phyloP scores from a whole-genome alignment of 2,888 invertebrate genomes.

The Apodemia zela region DNA sequence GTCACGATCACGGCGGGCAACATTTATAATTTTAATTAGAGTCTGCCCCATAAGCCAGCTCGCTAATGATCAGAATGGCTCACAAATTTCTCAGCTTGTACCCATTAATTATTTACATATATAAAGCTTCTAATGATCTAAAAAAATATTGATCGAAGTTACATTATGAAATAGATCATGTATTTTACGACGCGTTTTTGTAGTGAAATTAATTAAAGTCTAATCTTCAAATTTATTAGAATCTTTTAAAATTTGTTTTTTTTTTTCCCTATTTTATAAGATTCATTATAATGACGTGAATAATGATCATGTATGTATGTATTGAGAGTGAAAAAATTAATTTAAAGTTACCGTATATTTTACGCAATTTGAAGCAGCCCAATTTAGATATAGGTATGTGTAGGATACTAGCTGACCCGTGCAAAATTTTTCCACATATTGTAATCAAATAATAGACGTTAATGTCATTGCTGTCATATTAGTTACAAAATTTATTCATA shows the following conservation, averaged over 20 bases:
- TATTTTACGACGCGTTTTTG: constrained; percentile 2
- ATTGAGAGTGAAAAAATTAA: too few species aligned
- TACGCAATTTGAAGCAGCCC: too few species aligned
- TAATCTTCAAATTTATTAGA: constrained; percentile 4
- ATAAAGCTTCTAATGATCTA: constrained; percentile 37
- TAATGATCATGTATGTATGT: background rate
- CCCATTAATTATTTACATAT: constrained; percentile 61
- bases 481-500: too few species aligned
- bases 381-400: background rate
- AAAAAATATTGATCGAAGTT: constrained; percentile 8
- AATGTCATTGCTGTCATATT: too few species aligned
- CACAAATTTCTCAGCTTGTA: constrained; percentile 40
- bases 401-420: too few species aligned
- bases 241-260: background rate
- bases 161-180: constrained; percentile 16
- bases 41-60: constrained; percentile 10
- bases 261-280: background rate
- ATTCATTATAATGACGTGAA: background rate
- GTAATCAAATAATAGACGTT: too few species aligned
- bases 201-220: background rate
- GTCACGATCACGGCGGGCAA: constrained; percentile 11
- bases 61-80: constrained; percentile 18
- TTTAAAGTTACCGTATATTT: too few species aligned
- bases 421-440: too few species aligned
- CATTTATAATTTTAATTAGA: constrained; percentile 19